phyloP scores from a whole-genome alignment of 2,888 invertebrate genomes.

The Drosophila phalerata region DNA sequence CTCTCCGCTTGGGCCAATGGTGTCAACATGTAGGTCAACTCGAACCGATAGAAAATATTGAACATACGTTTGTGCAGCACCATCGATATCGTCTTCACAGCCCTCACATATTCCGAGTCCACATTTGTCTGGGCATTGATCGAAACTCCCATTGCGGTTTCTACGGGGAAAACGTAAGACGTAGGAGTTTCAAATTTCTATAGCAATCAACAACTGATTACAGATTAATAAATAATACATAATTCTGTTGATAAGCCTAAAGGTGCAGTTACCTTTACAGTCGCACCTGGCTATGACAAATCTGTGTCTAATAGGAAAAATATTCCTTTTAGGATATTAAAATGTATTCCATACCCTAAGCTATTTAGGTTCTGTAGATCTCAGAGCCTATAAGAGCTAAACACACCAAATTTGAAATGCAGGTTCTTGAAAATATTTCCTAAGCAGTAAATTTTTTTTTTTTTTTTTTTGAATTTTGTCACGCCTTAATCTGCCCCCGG shows the following conservation, averaged over 20 bases:
- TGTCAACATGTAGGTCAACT: conserved; percentile 86
- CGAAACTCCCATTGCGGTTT: conserved; percentile 94
- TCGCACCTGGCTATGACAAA: not conserved
- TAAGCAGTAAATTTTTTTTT: too few relatives aligned
- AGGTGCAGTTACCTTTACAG: not conserved
- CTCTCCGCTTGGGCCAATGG: conserved; percentile 87
- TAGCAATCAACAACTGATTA: not conserved
- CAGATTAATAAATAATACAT: conserved; percentile 7
- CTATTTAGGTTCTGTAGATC: too few relatives aligned
- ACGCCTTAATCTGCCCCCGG: too few relatives aligned
- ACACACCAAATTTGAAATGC: too few relatives aligned
- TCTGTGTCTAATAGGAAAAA: not conserved
- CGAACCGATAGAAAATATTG: conserved; percentile 83
- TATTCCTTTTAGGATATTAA: too few relatives aligned
- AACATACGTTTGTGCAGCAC: conserved; percentile 85
- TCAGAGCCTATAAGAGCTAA: too few relatives aligned
- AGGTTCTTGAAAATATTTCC: too few relatives aligned
- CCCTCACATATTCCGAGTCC: conserved; percentile 90
- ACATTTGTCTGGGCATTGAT: conserved; percentile 90
- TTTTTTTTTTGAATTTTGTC: too few relatives aligned
- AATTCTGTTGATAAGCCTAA: not conserved
- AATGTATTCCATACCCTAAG: too few relatives aligned
- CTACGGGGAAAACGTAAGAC: conserved; percentile 84
- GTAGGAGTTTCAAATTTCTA: not conserved
- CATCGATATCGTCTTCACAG: conserved; percentile 88